Percentiles rank a stretch among this genome's conserved stretches.
These are phyloP conservation scores for Adelphocoris suturalis DNA, from an alignment of 2,888 invertebrate species.

Conservation along the genomic window DNA sequence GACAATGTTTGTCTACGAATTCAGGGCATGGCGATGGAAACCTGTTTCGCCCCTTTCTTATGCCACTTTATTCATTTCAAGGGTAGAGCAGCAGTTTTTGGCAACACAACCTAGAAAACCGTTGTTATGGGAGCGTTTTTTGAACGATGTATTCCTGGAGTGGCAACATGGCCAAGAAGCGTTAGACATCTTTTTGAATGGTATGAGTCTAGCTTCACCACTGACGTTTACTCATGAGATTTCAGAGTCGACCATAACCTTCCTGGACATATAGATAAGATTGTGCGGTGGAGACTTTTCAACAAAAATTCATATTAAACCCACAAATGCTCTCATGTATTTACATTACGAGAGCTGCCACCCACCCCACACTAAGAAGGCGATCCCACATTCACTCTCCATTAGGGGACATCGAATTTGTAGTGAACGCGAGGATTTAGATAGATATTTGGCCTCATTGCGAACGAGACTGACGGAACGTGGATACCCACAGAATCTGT, in stretches of 20 bases:
- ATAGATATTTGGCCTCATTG: neutral
- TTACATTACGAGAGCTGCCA: constrained; percentile 13
- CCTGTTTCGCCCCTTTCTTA: neutral
- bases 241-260: neutral
- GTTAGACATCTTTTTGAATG: neutral
- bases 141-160: neutral
- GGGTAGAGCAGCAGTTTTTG: neutral
- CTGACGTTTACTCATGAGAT: too few species aligned
- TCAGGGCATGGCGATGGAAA: neutral
- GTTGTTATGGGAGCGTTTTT: neutral
- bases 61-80: neutral
- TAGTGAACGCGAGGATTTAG: neutral
- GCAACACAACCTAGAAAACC: neutral
- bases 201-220: neutral
- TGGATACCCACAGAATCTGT: neutral
- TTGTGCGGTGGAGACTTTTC: neutral
- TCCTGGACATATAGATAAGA: neutral
- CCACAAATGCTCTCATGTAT: neutral
- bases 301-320: neutral
- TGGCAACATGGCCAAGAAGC: neutral
- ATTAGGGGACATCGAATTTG: neutral
- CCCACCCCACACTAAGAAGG: neutral
- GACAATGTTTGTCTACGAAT: neutral
- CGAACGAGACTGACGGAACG: neutral
- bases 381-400: neutral